A percentile compares a stretch with the other conserved stretches of the same genome.
phyloP scores from a whole-genome alignment of 2,113 vertebrate genomes.

The Pelodiscus sinensis region DNA sequence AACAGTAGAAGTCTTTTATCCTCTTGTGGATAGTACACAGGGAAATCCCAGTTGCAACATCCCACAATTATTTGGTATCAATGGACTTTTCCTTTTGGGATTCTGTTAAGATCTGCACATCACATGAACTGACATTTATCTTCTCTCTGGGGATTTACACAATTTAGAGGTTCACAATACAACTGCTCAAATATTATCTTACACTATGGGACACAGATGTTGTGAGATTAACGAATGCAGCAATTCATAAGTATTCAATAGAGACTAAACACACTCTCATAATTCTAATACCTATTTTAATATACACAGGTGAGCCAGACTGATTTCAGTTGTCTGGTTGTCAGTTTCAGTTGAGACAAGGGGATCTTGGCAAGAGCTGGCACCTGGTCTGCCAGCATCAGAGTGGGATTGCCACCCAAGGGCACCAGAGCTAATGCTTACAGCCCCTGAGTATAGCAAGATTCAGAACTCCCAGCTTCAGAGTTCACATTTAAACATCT shows the following conservation, averaged over 20 bases:
- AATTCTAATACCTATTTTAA: neutral
- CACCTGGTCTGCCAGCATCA: neutral
- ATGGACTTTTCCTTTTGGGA: neutral
- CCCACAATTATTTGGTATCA: neutral
- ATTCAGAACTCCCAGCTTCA: neutral
- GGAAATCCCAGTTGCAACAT: neutral
- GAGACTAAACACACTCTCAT: neutral
- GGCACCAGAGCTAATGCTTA: neutral
- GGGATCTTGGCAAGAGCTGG: neutral
- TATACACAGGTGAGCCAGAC: neutral
- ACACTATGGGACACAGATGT: neutral
- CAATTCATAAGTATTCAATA: neutral
- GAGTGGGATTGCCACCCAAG: neutral
- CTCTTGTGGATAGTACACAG: neutral
- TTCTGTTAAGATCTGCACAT: neutral
- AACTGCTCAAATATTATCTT: neutral
- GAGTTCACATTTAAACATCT: constrained; percentile 21
- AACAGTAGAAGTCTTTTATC: neutral
- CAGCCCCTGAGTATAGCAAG: neutral
- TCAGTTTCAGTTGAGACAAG: neutral
- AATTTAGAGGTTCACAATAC: neutral
- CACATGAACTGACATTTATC: neutral
- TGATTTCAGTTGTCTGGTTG: neutral
- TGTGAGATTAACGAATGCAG: neutral
- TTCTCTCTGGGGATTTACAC: neutral